Base-by-base conservation (phyloP, 23 tunicate species). In the Halocynthia roretzi region DNA sequence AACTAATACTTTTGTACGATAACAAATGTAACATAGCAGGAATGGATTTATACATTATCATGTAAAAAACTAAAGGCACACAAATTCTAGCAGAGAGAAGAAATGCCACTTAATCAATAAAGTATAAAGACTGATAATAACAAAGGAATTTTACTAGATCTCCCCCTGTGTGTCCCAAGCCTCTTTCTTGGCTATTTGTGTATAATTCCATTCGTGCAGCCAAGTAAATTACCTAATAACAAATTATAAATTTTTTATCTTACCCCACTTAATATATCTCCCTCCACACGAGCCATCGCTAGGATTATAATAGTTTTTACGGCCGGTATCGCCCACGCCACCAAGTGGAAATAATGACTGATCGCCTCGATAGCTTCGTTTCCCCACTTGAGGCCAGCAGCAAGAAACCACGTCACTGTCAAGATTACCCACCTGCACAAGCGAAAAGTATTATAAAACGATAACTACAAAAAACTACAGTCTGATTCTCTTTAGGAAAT, bases 351-450 rank as follows among this genome's bases (percentile, higher is more conserved):
- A 76, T 94, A 94, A 7, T 93, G 87, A 54, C 94, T 84, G 54
- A 90, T 83, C 55, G 71, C 80, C 71, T 91, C 97, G 40, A 91
- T 91, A 10, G 87, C 87, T 72, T 91, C 97, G 67, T 87, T 72
- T 4, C 94, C 93, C 98, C 98, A 94, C 77, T 94, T 94, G 56
- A 87, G 81, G 0, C 93, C 98, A 21, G 98, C 98, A 52, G 98
- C 98, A 50, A 94, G 86, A 71, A 94, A 94, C 98, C 98, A 94
- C 15, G 93, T 94, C 57, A 88, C 83, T 4, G 94, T 80, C 62
- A 94, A 72, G 20, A 94, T 84, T 19, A 94, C 82, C 98, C 98
- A 94, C 98, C 97, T 91, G 71, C n/a, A 76, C 0, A 5, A 40
- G 23, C 10, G 11, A 70, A 19, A 20, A 22, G 22, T 15, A 15